Percentiles rank a stretch among this genome's conserved stretches.
Evolutionary conservation across 2,888 invertebrate species (phyloP).

Genomic region (Myopa tessellatipennis): DNA sequence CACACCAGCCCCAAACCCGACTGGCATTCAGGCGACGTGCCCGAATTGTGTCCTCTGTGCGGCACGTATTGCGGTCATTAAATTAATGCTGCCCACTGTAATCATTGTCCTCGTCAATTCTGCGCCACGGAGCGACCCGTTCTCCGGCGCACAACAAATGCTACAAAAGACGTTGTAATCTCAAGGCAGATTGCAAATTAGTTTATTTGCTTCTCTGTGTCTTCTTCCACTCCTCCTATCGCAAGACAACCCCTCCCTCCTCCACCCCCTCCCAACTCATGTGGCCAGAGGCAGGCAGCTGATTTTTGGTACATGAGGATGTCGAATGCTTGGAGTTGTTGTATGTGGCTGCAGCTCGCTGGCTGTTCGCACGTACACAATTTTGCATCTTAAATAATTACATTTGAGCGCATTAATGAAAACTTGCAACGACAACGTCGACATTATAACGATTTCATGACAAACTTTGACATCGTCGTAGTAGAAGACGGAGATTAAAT

Average conservation of each 20-base stretch:
- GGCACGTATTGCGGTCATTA: slow-evolving; percentile 50
- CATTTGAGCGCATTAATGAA: slow-evolving; percentile 47
- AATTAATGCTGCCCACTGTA: slow-evolving; percentile 48
- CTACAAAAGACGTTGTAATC: slow-evolving; percentile 28
- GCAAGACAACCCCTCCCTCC: background rate
- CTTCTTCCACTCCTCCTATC: background rate
- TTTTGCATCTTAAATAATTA: slow-evolving; percentile 48
- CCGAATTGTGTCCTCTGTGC: slow-evolving; percentile 16
- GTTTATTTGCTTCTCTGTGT: slow-evolving; percentile 43
- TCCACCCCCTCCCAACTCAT: background rate
- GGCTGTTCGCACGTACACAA: slow-evolving; percentile 43
- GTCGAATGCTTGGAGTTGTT: slow-evolving; percentile 16
- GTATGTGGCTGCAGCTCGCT: slow-evolving; percentile 1
- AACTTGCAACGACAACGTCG: slow-evolving; percentile 42
- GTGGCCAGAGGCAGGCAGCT: background rate
- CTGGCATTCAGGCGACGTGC: background rate
- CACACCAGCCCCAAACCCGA: background rate
- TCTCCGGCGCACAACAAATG: background rate
- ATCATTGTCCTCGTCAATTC: slow-evolving; percentile 42
- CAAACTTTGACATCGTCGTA: background rate
- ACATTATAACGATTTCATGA: slow-evolving; percentile 3
- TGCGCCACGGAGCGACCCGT: background rate
- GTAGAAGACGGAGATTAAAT: slow-evolving; percentile 2
- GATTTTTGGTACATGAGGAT: slow-evolving; percentile 24
- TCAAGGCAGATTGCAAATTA: slow-evolving; percentile 48